A percentile compares a stretch with the other conserved stretches of the same genome.
These are phyloP conservation scores for Bubo bubo DNA, from an alignment of 2,113 vertebrate species.

Conservation along the genomic window DNA sequence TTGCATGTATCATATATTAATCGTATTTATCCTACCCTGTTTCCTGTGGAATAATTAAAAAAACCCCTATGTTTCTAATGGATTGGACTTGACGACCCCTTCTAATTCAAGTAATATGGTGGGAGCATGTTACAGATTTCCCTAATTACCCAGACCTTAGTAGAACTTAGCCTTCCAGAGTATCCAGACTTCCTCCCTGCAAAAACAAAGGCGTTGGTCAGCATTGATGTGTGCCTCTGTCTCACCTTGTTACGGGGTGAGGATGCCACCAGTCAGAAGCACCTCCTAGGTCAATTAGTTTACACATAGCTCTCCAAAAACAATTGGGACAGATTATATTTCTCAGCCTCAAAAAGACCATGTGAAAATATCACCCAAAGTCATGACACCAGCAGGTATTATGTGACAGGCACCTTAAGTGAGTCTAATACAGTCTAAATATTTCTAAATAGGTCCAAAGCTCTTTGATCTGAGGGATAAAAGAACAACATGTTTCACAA, in stretches of 20 bases:
- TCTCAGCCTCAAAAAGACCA: not conserved
- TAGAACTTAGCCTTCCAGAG: not conserved
- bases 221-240: not conserved
- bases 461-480: not conserved
- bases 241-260: rapidly evolving
- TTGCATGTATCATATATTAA: not conserved
- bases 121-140: not conserved
- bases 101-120: not conserved
- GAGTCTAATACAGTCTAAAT: not conserved
- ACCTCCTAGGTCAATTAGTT: not conserved
- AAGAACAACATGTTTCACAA: not conserved
- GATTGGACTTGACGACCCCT: not conserved
- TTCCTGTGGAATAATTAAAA: not conserved
- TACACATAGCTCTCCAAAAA: not conserved
- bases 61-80: not conserved
- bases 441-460: not conserved
- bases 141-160: not conserved
- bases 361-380: not conserved
- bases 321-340: not conserved
- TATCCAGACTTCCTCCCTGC: not conserved
- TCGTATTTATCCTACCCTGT: not conserved
- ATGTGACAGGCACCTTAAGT: not conserved
- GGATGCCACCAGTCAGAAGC: not conserved
- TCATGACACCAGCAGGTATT: not conserved
- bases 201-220: not conserved